These are phyloP conservation scores for Dione juno DNA, from an alignment of 2,888 invertebrate genomes.

Conservation along the genomic window DNA sequence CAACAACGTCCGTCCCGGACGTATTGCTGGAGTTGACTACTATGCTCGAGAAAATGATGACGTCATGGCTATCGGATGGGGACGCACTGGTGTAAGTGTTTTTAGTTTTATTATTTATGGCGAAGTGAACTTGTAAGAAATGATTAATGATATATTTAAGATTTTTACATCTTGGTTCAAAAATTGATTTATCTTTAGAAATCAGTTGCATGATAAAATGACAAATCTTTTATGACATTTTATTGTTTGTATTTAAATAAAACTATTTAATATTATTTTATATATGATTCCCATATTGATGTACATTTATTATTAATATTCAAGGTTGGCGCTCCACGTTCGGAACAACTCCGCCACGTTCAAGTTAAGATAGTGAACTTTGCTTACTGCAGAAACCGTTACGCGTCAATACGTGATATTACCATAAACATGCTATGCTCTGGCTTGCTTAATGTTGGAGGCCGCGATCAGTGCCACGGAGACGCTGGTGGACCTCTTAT, in stretches of 20 bases:
- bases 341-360: not conserved
- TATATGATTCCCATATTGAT: no score
- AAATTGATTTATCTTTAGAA: no score
- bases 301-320: no score
- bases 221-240: no score
- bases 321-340: not conserved
- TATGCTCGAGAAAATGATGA: constrained; percentile 56
- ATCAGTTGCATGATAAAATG: no score
- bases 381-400: constrained; percentile 53
- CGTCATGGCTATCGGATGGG: constrained; percentile 66
- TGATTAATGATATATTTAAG: no score
- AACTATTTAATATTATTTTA: no score
- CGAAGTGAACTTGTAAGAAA: no score
- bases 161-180: no score
- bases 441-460: constrained; percentile 63
- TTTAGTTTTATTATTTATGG: no score
- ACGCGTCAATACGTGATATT: constrained; percentile 48
- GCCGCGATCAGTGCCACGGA: constrained; percentile 67
- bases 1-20: constrained; percentile 48
- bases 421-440: constrained; percentile 65
- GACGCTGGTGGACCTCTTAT: constrained; percentile 67
- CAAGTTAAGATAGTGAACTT: not conserved
- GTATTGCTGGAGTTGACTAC: constrained; percentile 56
- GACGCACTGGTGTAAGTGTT: constrained; percentile 3
- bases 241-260: no score